Conservation (phyloP, 2,113 vertebrate genomes). For the Panurus biarmicus region DNA sequence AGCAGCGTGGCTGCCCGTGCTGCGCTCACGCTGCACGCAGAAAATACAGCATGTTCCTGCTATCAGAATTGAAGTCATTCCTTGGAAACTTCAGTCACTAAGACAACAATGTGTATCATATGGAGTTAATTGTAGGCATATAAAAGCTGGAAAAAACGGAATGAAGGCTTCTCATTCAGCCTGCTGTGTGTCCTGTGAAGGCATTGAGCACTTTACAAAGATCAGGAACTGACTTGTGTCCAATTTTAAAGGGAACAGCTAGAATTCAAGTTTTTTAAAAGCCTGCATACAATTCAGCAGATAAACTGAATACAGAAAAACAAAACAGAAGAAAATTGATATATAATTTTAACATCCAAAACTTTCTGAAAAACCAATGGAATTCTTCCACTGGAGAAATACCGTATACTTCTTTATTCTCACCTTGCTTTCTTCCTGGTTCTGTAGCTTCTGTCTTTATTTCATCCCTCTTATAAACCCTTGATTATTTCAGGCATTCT, state of each 20-base stretch:
- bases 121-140: neutral
- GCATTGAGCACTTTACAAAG: neutral
- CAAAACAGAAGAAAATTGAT: neutral
- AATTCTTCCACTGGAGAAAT: neutral
- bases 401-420: neutral
- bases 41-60: neutral
- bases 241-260: neutral
- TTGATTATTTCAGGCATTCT: neutral
- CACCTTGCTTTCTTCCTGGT: neutral
- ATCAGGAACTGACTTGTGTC: neutral
- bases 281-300: neutral
- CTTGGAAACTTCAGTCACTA: neutral
- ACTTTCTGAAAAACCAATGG: neutral
- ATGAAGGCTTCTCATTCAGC: neutral
- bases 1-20: rapidly evolving
- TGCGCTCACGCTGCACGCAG: rapidly evolving
- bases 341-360: neutral
- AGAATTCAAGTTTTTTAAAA: neutral
- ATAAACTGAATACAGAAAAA: neutral
- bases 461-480: neutral
- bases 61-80: neutral
- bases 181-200: neutral
- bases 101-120: neutral
- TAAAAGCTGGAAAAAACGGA: neutral
- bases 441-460: neutral